Percentiles rank a stretch among this genome's conserved stretches.
These are phyloP conservation scores for Arothron firmamentum DNA, from an alignment of 2,113 vertebrate species.

Conservation along the genomic window DNA sequence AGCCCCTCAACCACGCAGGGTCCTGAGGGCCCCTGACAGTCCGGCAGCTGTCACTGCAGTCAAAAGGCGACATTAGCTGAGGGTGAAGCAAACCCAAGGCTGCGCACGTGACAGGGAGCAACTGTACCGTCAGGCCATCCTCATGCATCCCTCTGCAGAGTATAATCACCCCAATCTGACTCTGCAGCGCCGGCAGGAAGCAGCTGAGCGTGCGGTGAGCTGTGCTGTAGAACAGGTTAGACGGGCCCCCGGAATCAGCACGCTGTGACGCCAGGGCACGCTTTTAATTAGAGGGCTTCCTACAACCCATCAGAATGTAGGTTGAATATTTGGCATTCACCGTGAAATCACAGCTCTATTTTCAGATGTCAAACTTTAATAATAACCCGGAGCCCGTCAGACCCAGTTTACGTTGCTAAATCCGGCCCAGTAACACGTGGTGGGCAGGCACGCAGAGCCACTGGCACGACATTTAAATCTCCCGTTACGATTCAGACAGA, in stretches of 20 bases:
- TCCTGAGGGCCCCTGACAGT: conserved; percentile 59
- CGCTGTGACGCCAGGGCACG: conserved; percentile 3
- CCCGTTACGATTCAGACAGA: not conserved
- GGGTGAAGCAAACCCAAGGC: conserved; percentile 47
- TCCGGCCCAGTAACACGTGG: conserved; percentile 46
- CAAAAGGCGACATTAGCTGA: conserved; percentile 68
- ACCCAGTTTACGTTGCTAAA: conserved; percentile 52
- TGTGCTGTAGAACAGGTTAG: not conserved
- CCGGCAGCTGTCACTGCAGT: conserved; percentile 72
- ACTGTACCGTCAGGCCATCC: conserved; percentile 41
- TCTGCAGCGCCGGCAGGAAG: not conserved
- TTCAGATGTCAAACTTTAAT: conserved; percentile 62
- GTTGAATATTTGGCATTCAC: conserved; percentile 54
- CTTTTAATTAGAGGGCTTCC: conserved; percentile 43
- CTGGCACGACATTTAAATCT: conserved; percentile 25
- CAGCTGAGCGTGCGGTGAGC: conserved; percentile 2
- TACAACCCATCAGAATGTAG: conserved; percentile 57
- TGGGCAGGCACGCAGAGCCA: conserved; percentile 24
- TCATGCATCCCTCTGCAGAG: conserved; percentile 37
- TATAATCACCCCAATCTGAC: conserved; percentile 21
- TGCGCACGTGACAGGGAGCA: conserved; percentile 55
- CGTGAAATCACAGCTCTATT: conserved; percentile 64
- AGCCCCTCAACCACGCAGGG: conserved; percentile 34
- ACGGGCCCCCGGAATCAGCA: not conserved
- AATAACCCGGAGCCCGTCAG: conserved; percentile 39